A percentile compares a stretch with the other conserved stretches of the same genome.
These are phyloP conservation scores for Serripes groenlandicus DNA, from an alignment of 2,888 invertebrate species.

Conservation along the genomic window DNA sequence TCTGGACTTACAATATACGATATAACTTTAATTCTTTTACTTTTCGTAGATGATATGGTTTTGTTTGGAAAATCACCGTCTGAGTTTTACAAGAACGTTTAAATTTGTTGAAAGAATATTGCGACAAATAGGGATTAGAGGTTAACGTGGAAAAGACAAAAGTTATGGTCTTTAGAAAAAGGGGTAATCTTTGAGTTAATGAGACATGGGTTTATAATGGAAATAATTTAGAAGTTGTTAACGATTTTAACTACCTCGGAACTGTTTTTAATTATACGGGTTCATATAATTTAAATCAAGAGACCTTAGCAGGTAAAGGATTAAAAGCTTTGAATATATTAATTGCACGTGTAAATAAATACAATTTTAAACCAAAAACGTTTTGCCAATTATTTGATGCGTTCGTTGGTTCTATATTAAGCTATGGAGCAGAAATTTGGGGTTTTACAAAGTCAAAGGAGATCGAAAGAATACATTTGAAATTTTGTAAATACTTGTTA, in stretches of 20 bases:
- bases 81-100: constrained; percentile 10
- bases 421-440: constrained; percentile 1
- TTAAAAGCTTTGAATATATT: constrained; percentile 29
- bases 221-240: too few relatives aligned
- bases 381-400: constrained; percentile 39
- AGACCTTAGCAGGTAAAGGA: constrained; percentile 17
- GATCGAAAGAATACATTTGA: not conserved
- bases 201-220: too few relatives aligned
- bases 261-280: too few relatives aligned
- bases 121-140: constrained; percentile 1
- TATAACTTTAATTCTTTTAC: too few relatives aligned
- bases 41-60: too few relatives aligned
- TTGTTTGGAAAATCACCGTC: too few relatives aligned
- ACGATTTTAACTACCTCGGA: too few relatives aligned
- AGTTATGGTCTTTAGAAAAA: constrained; percentile 10
- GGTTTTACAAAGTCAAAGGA: not conserved
- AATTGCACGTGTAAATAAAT: not conserved
- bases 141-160: constrained; percentile 9
- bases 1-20: too few relatives aligned
- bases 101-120: not conserved
- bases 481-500: not conserved
- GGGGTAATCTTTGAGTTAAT: too few relatives aligned
- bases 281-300: constrained; percentile 15
- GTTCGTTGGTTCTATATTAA: constrained; percentile 26
- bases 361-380: constrained; percentile 9